Evolutionary conservation across 2,797 vertebrate species (phyloP).

Genomic region (Myotis pilosus): DNA sequence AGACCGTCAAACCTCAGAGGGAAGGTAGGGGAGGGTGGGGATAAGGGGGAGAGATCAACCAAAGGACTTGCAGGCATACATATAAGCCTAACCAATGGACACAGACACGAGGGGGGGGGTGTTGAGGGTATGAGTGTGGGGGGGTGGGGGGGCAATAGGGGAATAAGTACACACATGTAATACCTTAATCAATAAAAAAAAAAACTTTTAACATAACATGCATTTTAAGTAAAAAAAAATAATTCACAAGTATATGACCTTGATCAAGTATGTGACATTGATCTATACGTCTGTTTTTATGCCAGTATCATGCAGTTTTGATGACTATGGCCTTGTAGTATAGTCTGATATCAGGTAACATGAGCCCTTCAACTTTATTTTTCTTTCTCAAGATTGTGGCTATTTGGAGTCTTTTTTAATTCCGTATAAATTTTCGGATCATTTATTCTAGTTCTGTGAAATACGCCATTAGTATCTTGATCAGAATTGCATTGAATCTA

Average conservation of each 20-base stretch:
- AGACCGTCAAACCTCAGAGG: no score
- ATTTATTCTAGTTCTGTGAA: not conserved
- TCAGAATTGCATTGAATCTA: not conserved
- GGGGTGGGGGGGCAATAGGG: no score
- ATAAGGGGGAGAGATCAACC: no score
- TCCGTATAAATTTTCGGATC: not conserved
- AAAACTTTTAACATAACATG: not conserved
- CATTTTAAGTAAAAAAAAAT: not conserved
- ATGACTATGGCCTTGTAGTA: not conserved
- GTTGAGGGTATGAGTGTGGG: no score
- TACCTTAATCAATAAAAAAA: no score
- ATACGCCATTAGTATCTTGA: not conserved
- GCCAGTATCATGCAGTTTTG: not conserved
- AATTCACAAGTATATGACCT: not conserved
- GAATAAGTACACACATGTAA: no score
- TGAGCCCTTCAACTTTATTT: not conserved
- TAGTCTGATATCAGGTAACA: not conserved
- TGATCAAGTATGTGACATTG: not conserved
- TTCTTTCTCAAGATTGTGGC: not conserved
- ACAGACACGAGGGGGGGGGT: no score
- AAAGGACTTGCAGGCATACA: no score
- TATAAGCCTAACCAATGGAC: no score
- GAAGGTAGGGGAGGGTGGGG: no score
- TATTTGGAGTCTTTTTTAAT: not conserved
- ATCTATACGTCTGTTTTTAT: not conserved